These are phyloP conservation scores for Grallaria varia DNA, from an alignment of 2,113 vertebrate species.

Conservation along the genomic window DNA sequence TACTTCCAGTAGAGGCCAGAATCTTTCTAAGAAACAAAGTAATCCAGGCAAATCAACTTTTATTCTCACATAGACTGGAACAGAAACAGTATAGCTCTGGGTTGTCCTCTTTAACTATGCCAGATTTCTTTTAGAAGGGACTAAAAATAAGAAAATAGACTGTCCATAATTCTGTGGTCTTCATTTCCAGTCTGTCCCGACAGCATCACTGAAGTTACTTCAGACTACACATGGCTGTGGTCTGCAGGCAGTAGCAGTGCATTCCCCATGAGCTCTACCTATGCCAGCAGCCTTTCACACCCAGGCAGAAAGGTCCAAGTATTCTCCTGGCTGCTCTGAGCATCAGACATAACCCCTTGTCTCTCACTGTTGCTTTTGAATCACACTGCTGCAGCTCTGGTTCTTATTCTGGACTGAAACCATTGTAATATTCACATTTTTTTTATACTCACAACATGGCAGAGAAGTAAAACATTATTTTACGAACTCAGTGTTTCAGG, in stretches of 20 bases:
- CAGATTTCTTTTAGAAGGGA: neutral
- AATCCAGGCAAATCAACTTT: neutral
- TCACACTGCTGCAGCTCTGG: neutral
- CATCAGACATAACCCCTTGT: neutral
- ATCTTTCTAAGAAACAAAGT: neutral
- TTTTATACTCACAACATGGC: neutral
- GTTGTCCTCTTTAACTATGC: neutral
- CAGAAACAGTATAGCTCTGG: neutral
- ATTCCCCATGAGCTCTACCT: rapidly evolving
- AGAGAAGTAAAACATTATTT: neutral
- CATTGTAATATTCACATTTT: neutral
- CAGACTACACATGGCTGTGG: rapidly evolving
- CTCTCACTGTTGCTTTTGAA: neutral
- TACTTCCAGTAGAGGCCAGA: neutral
- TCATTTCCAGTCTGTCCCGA: neutral
- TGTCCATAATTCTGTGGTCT: neutral
- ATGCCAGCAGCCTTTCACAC: neutral
- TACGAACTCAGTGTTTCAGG: neutral
- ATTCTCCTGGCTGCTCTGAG: neutral
- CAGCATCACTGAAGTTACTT: neutral
- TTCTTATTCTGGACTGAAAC: neutral
- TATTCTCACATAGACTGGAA: neutral
- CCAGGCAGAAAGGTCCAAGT: neutral
- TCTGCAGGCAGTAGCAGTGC: neutral
- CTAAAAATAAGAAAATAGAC: neutral